Evolutionary conservation across 2,888 invertebrate genomes (phyloP), one percentile per base, ranked within the genome.

Genomic region (Tachystola acroxantha): DNA sequence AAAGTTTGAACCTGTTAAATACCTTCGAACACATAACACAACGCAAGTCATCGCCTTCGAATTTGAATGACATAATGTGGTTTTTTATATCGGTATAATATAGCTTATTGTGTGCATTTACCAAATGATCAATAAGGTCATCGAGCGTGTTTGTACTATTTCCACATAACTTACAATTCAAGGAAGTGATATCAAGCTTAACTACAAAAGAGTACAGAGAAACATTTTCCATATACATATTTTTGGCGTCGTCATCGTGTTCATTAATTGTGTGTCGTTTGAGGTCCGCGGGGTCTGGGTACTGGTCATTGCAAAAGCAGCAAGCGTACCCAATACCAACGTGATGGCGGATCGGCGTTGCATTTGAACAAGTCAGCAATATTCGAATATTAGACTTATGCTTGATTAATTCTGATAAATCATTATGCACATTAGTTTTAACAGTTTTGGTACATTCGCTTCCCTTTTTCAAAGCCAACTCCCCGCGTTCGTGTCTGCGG

Each of bases 321-420:
- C 79, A 79, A 0, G 46, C 52, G 40, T 69, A 78, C 0, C 71
- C 72, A 7, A 56, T 32, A n/a, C 63, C 66, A 1, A 54, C 54
- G 34, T 53, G 57, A 24, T 53, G 53, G 14, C 63, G 49, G 12
- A 79, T 68, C 0, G 78, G 76, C 2, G 77, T 78, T 0, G 75
- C 76, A 33, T 75, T 78, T 0, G 76, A 64, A 45, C 57, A 51
- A 10, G 44, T 38, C 2, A 78, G 37, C n/a, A 79, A 60, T 25
- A 55, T 57, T 40, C 49, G 48, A 19, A 71, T 46, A 36, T 78
- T 78, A 31, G 43, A 45, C 12, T 56, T 48, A 34, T 73, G 76
- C 40, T 71, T 72, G n/a, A 49, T 36, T 3, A 68, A 13, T 24
- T 32, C 25, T 11, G 10, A 24, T 16, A 16, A n/a, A n/a, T n/a